Evolutionary conservation across 2,113 vertebrate species (phyloP), one percentile per base, ranked within the genome.

Genomic region (Aleadryas rufinucha): DNA sequence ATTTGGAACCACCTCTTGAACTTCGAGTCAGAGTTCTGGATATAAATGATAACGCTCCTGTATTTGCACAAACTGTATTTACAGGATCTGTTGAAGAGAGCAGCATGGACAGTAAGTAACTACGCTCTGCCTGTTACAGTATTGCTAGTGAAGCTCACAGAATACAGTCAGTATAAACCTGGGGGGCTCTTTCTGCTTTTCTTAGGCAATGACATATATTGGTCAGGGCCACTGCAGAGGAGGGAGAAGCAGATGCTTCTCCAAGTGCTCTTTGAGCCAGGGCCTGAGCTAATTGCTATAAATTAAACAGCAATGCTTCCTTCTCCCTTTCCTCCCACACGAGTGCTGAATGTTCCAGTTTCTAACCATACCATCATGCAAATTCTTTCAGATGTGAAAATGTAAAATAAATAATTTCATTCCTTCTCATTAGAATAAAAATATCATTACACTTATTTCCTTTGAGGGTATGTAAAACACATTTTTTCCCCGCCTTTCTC

Each of bases 11-110:
- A 15, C 98, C 98, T 50, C 97, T 98, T 71, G 97, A 98, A 69
- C 97, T 98, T 71, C 97, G 98, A 88, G 98, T 98, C 86, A 98
- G 97, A 95, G 97, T 98, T 72, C 94, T 98, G 96, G 98, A 98
- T 92, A 97, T 98, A 93, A 98, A 98, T n/a, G 98, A 98, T 26
- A 98, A 98, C 33, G 50, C 97, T 78, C 98, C 98, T 23, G 31
- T 98, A 60, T 98, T 98, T 91, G 81, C 97, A 44, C 97, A 98
- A 94, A 89, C 93, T 33, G 94, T 97, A 23, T 98, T 98, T 79
- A 85, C 93, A 4, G 98, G 98, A 75, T 94, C 93, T 79, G 78
- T 98, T 66, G 97, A 98, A 84, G 98, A 98, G 81, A 97, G 96
- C 93, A 96, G 97, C n/a, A 97, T 97, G 19, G 98, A 98, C 42